Percentiles rank a stretch among this genome's conserved stretches.
phyloP scores from a whole-genome alignment of 2,888 invertebrate species.

The Amphipoea lucens region DNA sequence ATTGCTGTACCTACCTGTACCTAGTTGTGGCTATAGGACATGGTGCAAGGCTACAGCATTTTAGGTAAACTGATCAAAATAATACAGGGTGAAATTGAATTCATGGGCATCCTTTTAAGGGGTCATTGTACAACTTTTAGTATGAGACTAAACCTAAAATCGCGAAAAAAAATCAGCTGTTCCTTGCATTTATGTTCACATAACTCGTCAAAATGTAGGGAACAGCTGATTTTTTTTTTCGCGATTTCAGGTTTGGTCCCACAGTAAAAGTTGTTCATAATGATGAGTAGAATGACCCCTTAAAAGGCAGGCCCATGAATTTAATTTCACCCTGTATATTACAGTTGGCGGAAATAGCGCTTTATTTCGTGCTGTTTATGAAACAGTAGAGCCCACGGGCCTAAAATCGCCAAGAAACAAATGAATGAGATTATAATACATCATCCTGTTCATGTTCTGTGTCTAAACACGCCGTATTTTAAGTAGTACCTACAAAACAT shows the following conservation, averaged over 20 bases:
- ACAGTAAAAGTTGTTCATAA: too few relatives aligned
- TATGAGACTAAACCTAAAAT: too few relatives aligned
- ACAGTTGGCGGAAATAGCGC: background rate
- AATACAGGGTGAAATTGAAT: background rate
- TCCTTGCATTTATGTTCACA: too few relatives aligned
- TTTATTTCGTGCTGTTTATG: background rate
- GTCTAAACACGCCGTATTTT: background rate
- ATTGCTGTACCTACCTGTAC: slow-evolving; percentile 22
- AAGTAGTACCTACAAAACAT: background rate
- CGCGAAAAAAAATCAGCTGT: too few relatives aligned
- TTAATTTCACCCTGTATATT: too few relatives aligned
- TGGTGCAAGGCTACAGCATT: background rate
- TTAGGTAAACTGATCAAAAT: background rate
- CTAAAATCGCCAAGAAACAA: background rate
- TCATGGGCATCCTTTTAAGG: too few relatives aligned
- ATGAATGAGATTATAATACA: background rate
- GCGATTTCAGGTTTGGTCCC: too few relatives aligned
- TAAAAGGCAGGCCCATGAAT: too few relatives aligned
- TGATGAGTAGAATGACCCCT: too few relatives aligned
- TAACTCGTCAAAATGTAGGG: too few relatives aligned
- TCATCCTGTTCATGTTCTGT: background rate
- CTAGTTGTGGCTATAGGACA: background rate
- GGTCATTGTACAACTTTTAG: too few relatives aligned
- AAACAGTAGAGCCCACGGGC: background rate
- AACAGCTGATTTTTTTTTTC: too few relatives aligned